Evolutionary conservation across 2,888 invertebrate species (phyloP), one percentile per base, ranked within the genome.

Genomic region (Caenorhabditis zanzibari): DNA sequence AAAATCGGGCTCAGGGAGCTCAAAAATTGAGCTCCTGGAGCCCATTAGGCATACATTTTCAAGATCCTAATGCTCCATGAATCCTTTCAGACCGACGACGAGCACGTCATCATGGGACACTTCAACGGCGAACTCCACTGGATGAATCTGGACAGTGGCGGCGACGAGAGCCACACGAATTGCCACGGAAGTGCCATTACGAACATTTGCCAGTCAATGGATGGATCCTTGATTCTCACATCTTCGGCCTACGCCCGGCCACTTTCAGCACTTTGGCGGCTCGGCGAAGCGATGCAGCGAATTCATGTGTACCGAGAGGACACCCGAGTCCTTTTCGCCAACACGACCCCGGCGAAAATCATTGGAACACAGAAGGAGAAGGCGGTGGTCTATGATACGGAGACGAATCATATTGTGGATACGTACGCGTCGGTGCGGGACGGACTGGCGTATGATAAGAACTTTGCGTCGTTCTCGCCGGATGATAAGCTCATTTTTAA

Each of bases 141-240:
- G 88, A 96, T 95, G 93, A 97, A 96, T 93, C 93, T 96, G 52
- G 95, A 95, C 90, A 95, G 95, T 59, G 96, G 96, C 19, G 95
- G 93, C 85, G 96, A 97, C 90, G 96, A 96, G 28, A 68, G 95
- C 71, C 95, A 95, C 54, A 95, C 95, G 90, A 95, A 95, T 82
- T 96, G 97, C 79, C 97, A 97, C 93, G 95, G 96, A 85, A 96
- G 96, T 1, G 96, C 96, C 77, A 95, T 98, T 58, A 95, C 96
- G 87, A 95, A 96, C 89, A 92, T 93, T 49, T 92, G 93, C 85
- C 93, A 93, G 38, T 93, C 94, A 3, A 91, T 95, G 92, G 95
- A 95, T 90, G 96, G 96, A 0, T 94, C 95, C 73, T 93, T 97
- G 24, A 93, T 98, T 47, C 95, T 97, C 1, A 96, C 96, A 0